Conservation (phyloP, 92 coral and sea anemone species). For the Scolanthus callimorphus region DNA sequence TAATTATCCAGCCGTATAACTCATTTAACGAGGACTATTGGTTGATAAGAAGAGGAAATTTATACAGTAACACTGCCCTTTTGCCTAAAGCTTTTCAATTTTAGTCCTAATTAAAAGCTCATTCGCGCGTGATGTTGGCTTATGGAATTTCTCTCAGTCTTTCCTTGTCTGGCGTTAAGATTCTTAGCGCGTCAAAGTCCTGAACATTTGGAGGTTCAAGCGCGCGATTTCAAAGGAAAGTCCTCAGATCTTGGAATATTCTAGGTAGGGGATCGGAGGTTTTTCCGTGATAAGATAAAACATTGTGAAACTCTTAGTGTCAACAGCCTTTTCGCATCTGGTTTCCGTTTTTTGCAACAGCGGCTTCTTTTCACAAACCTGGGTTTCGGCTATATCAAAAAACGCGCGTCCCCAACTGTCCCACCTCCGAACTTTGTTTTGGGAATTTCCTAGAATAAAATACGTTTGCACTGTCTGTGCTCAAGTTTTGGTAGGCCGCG, state of each 20-base stretch:
- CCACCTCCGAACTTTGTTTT: background rate
- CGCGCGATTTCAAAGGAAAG: too few relatives aligned
- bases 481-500: background rate
- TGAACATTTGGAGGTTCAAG: too few relatives aligned
- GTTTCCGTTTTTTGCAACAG: slow-evolving; percentile 2
- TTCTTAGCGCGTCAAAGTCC: too few relatives aligned
- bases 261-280: slow-evolving; percentile 10
- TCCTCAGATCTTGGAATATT: too few relatives aligned
- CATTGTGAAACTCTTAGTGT: slow-evolving; percentile 3
- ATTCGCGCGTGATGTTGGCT: background rate
- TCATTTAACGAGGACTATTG: background rate
- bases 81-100: background rate
- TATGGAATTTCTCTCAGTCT: background rate
- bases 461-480: background rate
- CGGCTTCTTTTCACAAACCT: slow-evolving; percentile 6
- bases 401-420: background rate
- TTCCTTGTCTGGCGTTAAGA: too few relatives aligned
- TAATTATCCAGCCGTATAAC: background rate
- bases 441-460: background rate
- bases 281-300: slow-evolving; percentile 30
- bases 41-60: background rate
- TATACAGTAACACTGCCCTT: background rate
- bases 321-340: slow-evolving; percentile 34
- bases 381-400: slow-evolving; percentile 29
- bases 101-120: too few relatives aligned